A percentile compares a stretch with the other conserved stretches of the same genome.
These are phyloP conservation scores for Triops cancriformis DNA, from an alignment of 1,140 invertebrate species.

Conservation along the genomic window DNA sequence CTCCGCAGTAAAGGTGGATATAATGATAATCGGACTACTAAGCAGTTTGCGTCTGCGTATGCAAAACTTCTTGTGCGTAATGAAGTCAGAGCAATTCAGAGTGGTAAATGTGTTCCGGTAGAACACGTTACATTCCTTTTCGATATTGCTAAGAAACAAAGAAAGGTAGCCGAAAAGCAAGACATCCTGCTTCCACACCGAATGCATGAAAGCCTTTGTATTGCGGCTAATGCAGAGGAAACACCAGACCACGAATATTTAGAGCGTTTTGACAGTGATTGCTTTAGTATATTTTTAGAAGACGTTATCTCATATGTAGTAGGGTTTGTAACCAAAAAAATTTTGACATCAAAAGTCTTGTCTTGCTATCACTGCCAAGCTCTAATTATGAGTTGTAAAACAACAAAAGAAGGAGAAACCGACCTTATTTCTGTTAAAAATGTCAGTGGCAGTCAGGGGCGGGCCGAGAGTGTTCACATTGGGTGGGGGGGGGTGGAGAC, in stretches of 20 bases:
- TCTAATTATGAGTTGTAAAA: neutral
- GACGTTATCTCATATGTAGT: neutral
- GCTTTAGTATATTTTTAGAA: neutral
- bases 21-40: slow-evolving; percentile 39
- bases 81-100: neutral
- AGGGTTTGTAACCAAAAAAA: neutral
- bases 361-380: neutral
- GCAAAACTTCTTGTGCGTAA: slow-evolving; percentile 15
- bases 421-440: neutral
- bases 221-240: neutral
- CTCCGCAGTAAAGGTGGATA: slow-evolving; percentile 36
- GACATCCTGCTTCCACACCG: neutral
- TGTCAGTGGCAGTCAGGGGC: neutral
- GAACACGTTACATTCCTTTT: neutral
- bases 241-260: no score
- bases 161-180: neutral
- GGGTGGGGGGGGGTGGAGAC: no score
- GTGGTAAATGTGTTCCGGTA: neutral
- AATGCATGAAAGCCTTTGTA: neutral
- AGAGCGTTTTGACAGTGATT: neutral
- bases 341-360: neutral
- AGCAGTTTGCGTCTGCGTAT: slow-evolving; percentile 35
- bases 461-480: no score
- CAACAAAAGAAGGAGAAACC: neutral
- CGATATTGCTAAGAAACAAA: neutral